Base-by-base conservation (phyloP, 2,888 invertebrate species). In the Leucania comma region DNA sequence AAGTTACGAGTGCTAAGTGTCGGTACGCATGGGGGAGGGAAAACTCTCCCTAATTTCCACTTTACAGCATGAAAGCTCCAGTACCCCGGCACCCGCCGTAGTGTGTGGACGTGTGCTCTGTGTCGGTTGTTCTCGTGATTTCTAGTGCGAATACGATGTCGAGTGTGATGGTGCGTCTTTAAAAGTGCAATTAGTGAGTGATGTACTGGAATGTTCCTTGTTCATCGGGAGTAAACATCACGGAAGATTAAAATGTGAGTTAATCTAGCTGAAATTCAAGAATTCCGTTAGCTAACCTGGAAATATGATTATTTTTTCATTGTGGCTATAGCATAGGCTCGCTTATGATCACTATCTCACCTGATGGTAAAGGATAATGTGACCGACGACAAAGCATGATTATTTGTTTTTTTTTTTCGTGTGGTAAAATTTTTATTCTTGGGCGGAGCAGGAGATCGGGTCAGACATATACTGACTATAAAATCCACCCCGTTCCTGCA, bases 71-170 rank as follows among this genome's bases (percentile, higher is more conserved):
- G 51, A 65, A 61, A 76, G 63, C 86, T 87, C 89, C 90, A 94
- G 94, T 94, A 83, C 90, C 93, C 90, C 94, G 94, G 93, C 91
- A 86, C 88, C 80, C 80, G 93, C 91, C 92, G 94, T 81, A 78
- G 90, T 59, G 80, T 75, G 68, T 70, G 84, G 90, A 91, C 88
- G 93, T 87, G 83, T 82, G 14, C 4, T 82, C 75, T 80, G 85
- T 87, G 89, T 78, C 81, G 57, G 71, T 81, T 75, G 82, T 75
- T 74, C 62, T 72, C 86, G 84, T 82, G 86, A 75, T 71, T 88
- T 92, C 89, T 91, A 90, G 89, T 92, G 91, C 83, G 86, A 89
- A 86, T 90, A 92, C 94, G 93, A 94, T 93, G 93, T 89, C 88
- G 82, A 88, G 90, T 92, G 92, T 79, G 81, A 86, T 87, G 86